These are phyloP conservation scores for Lydus trimaculatus DNA, from an alignment of 2,888 invertebrate species.

Conservation along the genomic window DNA sequence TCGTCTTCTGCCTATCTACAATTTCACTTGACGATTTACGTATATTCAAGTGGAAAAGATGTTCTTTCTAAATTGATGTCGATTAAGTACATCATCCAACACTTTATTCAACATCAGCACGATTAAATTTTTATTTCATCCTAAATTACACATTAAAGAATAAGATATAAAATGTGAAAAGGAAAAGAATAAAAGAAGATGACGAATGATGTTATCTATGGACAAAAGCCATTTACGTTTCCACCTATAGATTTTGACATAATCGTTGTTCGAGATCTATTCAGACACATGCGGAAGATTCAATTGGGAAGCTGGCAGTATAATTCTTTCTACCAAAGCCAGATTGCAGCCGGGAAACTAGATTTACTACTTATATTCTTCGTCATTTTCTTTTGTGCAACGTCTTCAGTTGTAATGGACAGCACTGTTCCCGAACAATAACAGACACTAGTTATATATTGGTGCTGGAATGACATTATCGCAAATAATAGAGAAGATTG, in stretches of 20 bases:
- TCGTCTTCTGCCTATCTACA: constrained; percentile 2
- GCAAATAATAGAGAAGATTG: constrained; percentile 33
- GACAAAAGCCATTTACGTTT: constrained; percentile 13
- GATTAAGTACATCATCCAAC: neutral
- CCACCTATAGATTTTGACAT: constrained; percentile 33
- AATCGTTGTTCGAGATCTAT: constrained; percentile 47
- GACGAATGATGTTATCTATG: neutral
- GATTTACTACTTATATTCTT: constrained; percentile 55
- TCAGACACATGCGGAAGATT: constrained; percentile 40
- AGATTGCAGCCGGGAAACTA: constrained; percentile 44
- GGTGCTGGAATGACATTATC: constrained; percentile 38
- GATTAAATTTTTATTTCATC: constrained; percentile 3
- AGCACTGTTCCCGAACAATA: constrained; percentile 48
- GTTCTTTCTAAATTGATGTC: neutral
- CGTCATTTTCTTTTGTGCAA: constrained; percentile 55
- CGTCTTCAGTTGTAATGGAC: constrained; percentile 53
- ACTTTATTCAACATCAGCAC: neutral
- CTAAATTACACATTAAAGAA: neutral
- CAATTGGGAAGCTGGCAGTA: constrained; percentile 30
- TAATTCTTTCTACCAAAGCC: constrained; percentile 42
- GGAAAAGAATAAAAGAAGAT: neutral
- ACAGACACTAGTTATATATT: constrained; percentile 40
- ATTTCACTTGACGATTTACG: neutral
- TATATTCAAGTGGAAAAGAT: neutral
- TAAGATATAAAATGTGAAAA: constrained; percentile 7